phyloP scores from a whole-genome alignment of 2,888 invertebrate genomes.

The Drosophila imparisetae region DNA sequence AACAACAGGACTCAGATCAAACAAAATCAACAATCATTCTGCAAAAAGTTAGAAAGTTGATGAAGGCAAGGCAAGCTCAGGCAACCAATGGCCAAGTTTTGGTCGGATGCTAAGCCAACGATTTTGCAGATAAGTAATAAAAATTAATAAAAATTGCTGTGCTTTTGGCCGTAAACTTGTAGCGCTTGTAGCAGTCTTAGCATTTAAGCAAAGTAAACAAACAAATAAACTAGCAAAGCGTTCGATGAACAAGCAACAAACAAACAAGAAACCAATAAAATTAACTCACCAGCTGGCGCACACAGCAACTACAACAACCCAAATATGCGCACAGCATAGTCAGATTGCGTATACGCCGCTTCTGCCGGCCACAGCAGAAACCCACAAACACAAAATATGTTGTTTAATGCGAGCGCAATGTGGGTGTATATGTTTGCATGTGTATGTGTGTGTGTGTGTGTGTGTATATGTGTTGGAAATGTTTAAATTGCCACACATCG shows the following conservation, averaged over 20 bases:
- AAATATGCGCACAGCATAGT: constrained; percentile 44
- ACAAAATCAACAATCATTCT: constrained; percentile 52
- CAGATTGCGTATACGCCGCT: constrained; percentile 65
- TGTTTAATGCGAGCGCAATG: constrained; percentile 54
- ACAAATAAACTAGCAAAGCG: constrained; percentile 35
- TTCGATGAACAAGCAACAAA: constrained; percentile 23
- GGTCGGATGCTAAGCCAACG: constrained; percentile 11
- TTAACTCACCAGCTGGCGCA: constrained; percentile 58
- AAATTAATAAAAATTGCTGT: constrained; percentile 59
- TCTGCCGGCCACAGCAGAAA: constrained; percentile 39
- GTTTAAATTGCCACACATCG: constrained; percentile 46
- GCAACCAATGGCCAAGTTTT: constrained; percentile 14
- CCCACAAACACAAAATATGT: constrained; percentile 55
- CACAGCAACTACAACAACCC: constrained; percentile 23
- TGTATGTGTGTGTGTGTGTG: background rate
- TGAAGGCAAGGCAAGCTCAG: constrained; percentile 24
- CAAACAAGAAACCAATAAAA: constrained; percentile 60
- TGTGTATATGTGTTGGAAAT: constrained; percentile 10
- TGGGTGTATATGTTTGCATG: background rate
- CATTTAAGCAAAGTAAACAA: constrained; percentile 62
- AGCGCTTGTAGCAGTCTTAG: constrained; percentile 40
- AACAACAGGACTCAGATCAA: constrained; percentile 53
- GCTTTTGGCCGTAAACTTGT: constrained; percentile 44
- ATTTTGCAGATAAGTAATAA: constrained; percentile 39
- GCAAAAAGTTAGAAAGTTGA: constrained; percentile 46